These are phyloP conservation scores for Lamellibrachia columna DNA, from an alignment of 2,888 invertebrate species.

Conservation along the genomic window DNA sequence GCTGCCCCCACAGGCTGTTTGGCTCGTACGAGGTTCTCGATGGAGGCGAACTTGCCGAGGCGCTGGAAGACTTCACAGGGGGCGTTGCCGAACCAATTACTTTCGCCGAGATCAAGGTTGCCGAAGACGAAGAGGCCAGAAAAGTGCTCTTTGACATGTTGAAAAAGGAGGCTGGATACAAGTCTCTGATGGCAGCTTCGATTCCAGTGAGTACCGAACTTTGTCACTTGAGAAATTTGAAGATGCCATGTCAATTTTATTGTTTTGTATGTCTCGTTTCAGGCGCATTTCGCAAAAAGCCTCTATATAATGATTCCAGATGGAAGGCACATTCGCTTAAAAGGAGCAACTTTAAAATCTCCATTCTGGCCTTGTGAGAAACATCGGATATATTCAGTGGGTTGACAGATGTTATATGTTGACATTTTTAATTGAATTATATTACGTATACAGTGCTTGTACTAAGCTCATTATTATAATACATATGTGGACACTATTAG, in stretches of 20 bases:
- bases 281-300: too few species aligned
- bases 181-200: constrained; percentile 72
- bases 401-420: too few species aligned
- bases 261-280: too few species aligned
- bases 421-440: too few species aligned
- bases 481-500: too few species aligned
- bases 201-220: constrained; percentile 67
- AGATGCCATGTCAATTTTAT: background rate
- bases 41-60: constrained; percentile 72
- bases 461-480: too few species aligned
- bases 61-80: constrained; percentile 72
- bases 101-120: constrained; percentile 61
- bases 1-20: constrained; percentile 64
- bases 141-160: constrained; percentile 68
- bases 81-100: constrained; percentile 71
- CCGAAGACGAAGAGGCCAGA: constrained; percentile 61
- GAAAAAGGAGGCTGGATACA: constrained; percentile 69
- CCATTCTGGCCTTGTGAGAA: too few species aligned
- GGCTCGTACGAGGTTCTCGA: constrained; percentile 72
- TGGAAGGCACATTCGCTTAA: too few species aligned
- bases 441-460: too few species aligned
- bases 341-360: too few species aligned
- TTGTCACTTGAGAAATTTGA: background rate
- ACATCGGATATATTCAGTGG: too few species aligned
- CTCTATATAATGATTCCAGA: too few species aligned